Percentiles rank a stretch among this genome's conserved stretches.
Evolutionary conservation across 2,888 invertebrate species (phyloP).

Genomic region (Panzeria rudis): DNA sequence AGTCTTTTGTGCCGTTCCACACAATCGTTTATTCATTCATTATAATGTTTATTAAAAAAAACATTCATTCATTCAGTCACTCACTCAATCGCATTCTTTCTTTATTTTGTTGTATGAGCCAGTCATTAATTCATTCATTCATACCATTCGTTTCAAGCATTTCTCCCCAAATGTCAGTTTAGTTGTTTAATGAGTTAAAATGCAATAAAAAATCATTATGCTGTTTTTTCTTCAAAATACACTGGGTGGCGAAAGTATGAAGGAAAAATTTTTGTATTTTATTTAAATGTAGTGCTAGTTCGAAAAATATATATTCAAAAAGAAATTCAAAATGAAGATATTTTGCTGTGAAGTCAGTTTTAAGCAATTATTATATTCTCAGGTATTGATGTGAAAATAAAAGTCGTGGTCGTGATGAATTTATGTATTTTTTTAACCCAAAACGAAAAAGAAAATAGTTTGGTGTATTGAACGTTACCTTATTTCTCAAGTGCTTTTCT

Average conservation of each 20-base stretch:
- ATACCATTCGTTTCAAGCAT: conserved; percentile 18
- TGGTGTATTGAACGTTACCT: too few species aligned
- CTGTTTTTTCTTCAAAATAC: conserved; percentile 33
- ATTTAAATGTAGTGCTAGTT: neutral
- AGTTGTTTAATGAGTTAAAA: conserved; percentile 68
- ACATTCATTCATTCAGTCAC: conserved; percentile 34
- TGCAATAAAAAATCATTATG: conserved; percentile 57
- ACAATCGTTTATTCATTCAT: conserved; percentile 48
- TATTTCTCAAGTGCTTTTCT: too few species aligned
- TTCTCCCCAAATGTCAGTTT: conserved; percentile 60
- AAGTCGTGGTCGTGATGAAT: too few species aligned
- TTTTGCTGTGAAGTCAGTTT: too few species aligned
- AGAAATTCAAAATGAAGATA: too few species aligned
- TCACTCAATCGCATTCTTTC: conserved; percentile 13
- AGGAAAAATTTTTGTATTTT: neutral
- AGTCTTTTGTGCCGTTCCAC: conserved; percentile 35
- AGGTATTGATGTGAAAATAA: too few species aligned
- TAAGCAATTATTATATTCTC: too few species aligned
- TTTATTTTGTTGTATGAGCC: conserved; percentile 3
- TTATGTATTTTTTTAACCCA: too few species aligned
- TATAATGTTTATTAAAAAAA: conserved; percentile 28
- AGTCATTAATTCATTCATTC: conserved; percentile 60
- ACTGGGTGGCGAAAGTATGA: conserved; percentile 11
- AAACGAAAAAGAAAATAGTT: too few species aligned
- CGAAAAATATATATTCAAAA: too few species aligned